Percentiles rank a stretch among this genome's conserved stretches.
These are phyloP conservation scores for Ondatra zibethicus DNA, from an alignment of 2,113 vertebrate species.

Conservation along the genomic window DNA sequence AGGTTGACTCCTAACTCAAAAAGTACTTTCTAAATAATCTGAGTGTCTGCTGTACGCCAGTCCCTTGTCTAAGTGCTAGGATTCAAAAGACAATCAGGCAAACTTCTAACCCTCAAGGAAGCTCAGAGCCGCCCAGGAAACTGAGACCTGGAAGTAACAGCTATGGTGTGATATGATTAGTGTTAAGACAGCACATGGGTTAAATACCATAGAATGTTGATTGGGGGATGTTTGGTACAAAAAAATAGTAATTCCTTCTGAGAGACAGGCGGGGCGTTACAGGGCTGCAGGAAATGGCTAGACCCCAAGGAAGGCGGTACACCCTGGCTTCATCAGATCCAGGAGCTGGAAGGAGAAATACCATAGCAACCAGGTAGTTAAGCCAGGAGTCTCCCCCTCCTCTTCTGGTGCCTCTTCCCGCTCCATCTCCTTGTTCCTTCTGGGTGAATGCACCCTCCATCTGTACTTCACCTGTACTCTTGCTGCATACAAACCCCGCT, in stretches of 20 bases:
- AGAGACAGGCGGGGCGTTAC: not conserved
- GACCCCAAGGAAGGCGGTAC: not conserved
- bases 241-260: not conserved
- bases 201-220: not conserved
- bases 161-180: not conserved
- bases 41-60: not conserved
- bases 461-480: not conserved
- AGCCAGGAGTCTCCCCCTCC: not conserved
- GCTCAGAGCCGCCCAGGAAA: not conserved
- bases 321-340: not conserved
- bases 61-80: not conserved
- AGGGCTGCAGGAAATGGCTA: not conserved
- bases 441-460: not conserved
- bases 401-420: not conserved
- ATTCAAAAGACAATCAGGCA: not conserved
- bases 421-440: not conserved
- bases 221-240: not conserved
- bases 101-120: not conserved
- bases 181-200: not conserved
- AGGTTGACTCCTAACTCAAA: constrained; percentile 3
- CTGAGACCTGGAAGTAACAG: not conserved
- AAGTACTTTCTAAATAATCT: constrained; percentile 42
- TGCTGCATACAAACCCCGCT: not conserved
- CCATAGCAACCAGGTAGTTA: not conserved
- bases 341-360: not conserved